Percentiles rank a stretch among this genome's conserved stretches.
These are phyloP conservation scores for Pteria penguin DNA, from an alignment of 2,888 invertebrate genomes.

Conservation along the genomic window DNA sequence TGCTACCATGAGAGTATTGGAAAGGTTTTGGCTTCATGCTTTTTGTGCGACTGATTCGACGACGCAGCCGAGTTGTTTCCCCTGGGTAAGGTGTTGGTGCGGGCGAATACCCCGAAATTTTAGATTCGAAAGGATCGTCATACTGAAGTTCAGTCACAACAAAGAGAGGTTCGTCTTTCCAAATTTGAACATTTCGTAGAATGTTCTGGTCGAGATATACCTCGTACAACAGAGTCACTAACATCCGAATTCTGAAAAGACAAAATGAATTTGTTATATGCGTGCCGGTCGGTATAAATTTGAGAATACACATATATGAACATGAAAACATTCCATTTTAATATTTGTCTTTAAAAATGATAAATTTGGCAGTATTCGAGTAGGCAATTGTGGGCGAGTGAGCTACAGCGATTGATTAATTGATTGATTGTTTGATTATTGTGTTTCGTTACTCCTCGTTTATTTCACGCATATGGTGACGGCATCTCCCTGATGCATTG, in stretches of 20 bases:
- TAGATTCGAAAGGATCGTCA: background rate
- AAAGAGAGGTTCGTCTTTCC: slow-evolving; percentile 18
- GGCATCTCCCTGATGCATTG: too few relatives aligned
- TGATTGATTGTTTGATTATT: too few relatives aligned
- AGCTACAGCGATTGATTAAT: too few relatives aligned
- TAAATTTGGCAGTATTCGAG: too few relatives aligned
- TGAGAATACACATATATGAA: too few relatives aligned
- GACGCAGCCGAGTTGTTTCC: slow-evolving; percentile 4
- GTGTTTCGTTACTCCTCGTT: too few relatives aligned
- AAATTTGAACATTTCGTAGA: slow-evolving; percentile 6
- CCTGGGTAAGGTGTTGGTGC: background rate
- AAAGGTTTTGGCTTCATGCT: background rate
- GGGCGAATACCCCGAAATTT: background rate
- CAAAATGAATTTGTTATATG: too few relatives aligned
- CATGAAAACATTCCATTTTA: too few relatives aligned
- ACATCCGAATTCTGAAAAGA: slow-evolving; percentile 4
- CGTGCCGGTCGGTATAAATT: too few relatives aligned
- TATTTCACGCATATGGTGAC: too few relatives aligned
- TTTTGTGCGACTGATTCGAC: slow-evolving; percentile 11
- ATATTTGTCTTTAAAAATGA: too few relatives aligned
- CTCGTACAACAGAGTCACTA: slow-evolving; percentile 4
- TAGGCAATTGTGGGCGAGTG: too few relatives aligned
- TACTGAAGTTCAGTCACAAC: background rate
- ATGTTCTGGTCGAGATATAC: slow-evolving; percentile 8
- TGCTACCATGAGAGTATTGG: background rate